Base-by-base conservation (phyloP, 1,140 invertebrate species). In the Aplysia californica region DNA sequence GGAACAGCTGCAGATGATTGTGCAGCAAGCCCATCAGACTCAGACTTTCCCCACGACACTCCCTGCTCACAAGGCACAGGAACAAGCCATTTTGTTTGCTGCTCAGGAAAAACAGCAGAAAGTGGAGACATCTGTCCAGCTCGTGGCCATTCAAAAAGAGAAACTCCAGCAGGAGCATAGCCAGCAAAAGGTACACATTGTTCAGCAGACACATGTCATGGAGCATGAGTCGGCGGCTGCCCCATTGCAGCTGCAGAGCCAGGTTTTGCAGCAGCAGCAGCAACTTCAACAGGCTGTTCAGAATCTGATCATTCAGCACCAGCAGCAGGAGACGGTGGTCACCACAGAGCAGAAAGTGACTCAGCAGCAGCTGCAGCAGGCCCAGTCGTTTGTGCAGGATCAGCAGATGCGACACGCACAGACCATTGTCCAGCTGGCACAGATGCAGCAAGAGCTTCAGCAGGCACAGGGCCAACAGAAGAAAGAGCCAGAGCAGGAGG, bases 401-500 rank as follows among this genome's bases (percentile, higher is more conserved):
- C 61, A 65, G 3, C 61, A 36, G 6, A 20, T 61, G 20, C 58
- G 6, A 26, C 66, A 68, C 21, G 2, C 3, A n/a, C 66, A 65
- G 1, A 68, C 39, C 31, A 29, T 71, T 31, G 33, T 61, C n/a
- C 31, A 59, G 1, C 23, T 73, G 38, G 31, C 44, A 2, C 70
- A 61, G 36, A 61, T 39, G 33, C 70, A 73, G 18, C 56, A 59
- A 35, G 56, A 73, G 56, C 58, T 61, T 59, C 56, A 61, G 36
- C 33, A 61, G 58, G 15, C 56, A 29, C 70, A 73, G 23, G 29
- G 64, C 3, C 68, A 66, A 35, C 64, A 56, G 26, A 41, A 58
- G 68, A 31, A 20, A 31, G 66, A 68, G 31, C 39, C 39, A 33
- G 44, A 58, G 3, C 33, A 44, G 1, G 50, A 58, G 1, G 68